phyloP scores from a whole-genome alignment of 2,113 vertebrate species.

The Papio anubis region DNA sequence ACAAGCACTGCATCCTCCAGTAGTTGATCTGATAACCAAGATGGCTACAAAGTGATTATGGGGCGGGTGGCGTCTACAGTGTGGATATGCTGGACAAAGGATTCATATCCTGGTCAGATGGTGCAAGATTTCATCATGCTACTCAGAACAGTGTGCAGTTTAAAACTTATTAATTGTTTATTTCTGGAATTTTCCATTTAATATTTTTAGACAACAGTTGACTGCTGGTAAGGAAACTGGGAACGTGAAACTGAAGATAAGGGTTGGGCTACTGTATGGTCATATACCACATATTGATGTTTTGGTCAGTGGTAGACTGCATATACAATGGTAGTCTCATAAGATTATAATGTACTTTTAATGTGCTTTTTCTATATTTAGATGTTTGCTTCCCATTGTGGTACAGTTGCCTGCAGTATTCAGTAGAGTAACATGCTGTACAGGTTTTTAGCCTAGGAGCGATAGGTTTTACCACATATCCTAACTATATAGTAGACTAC shows the following conservation, averaged over 20 bases:
- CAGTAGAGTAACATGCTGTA: not conserved
- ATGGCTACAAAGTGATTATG: not conserved
- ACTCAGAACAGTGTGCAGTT: not conserved
- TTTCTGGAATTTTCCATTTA: not conserved
- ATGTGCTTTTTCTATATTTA: not conserved
- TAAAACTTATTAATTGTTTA: not conserved
- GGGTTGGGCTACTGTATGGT: not conserved
- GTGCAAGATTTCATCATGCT: not conserved
- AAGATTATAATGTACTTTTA: not conserved
- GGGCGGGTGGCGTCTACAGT: not conserved
- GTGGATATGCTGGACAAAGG: not conserved
- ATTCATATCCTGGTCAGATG: not conserved
- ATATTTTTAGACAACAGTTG: not conserved
- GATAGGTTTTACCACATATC: not conserved
- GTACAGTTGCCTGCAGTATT: not conserved
- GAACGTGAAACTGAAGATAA: not conserved
- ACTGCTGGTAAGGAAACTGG: not conserved
- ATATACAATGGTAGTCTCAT: not conserved
- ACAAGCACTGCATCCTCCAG: not conserved
- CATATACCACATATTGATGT: not conserved
- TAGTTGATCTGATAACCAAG: not conserved
- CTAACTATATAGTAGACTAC: not conserved
- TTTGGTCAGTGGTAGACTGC: not conserved
- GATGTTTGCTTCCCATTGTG: not conserved
- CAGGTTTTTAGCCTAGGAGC: not conserved